These are phyloP conservation scores for Lobophora halterata DNA, from an alignment of 2,888 invertebrate species.

Conservation along the genomic window DNA sequence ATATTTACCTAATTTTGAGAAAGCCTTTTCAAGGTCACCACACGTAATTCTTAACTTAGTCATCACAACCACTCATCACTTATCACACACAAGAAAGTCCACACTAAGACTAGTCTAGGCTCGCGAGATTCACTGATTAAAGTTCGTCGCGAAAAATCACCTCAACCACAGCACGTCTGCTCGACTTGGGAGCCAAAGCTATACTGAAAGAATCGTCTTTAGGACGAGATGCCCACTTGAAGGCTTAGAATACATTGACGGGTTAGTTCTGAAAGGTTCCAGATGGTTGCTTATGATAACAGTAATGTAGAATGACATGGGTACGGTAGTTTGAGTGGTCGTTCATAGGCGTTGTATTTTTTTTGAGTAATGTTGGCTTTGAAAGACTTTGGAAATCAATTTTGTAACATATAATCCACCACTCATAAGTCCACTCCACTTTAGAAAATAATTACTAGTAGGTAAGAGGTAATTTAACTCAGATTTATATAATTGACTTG, in stretches of 20 bases:
- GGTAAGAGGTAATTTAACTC: too few relatives aligned
- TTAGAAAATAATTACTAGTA: too few relatives aligned
- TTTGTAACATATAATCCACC: too few relatives aligned
- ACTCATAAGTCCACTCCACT: too few relatives aligned
- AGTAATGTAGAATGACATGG: too few relatives aligned
- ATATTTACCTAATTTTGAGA: slow-evolving; percentile 57
- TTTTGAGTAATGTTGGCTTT: too few relatives aligned
- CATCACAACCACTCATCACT: slow-evolving; percentile 42
- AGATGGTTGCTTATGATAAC: slow-evolving; percentile 1
- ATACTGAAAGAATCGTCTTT: slow-evolving; percentile 50
- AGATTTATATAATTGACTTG: too few relatives aligned
- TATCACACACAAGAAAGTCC: slow-evolving; percentile 34
- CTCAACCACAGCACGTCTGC: slow-evolving; percentile 42
- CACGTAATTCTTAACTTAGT: slow-evolving; percentile 31
- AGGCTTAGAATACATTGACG: slow-evolving; percentile 26
- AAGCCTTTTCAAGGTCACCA: slow-evolving; percentile 41
- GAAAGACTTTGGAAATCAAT: too few relatives aligned
- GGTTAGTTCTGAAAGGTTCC: slow-evolving; percentile 7
- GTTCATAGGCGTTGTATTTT: too few relatives aligned
- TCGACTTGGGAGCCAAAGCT: slow-evolving; percentile 58
- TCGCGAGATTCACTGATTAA: slow-evolving; percentile 44
- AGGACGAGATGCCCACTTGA: slow-evolving; percentile 26
- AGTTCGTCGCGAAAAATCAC: slow-evolving; percentile 58
- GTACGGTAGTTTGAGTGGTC: too few relatives aligned
- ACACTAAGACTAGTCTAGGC: slow-evolving; percentile 27